A percentile compares a stretch with the other conserved stretches of the same genome.
Evolutionary conservation across 2,113 vertebrate species (phyloP).

Genomic region (Tragelaphus imberbis): DNA sequence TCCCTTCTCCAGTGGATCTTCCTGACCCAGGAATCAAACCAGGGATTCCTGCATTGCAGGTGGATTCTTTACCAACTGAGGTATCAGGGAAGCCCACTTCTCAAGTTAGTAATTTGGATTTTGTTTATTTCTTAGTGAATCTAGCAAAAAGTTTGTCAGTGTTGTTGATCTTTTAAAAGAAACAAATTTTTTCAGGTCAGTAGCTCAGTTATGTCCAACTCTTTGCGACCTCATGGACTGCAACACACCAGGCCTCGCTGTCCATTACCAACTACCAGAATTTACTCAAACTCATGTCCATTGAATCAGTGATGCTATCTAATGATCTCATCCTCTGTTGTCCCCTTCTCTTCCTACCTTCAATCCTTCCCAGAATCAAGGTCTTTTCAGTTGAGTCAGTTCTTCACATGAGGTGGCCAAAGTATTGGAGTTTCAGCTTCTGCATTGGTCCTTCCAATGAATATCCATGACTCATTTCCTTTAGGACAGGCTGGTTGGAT

Average conservation of each 20-base stretch:
- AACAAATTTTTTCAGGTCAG: neutral
- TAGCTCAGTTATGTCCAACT: rapidly evolving
- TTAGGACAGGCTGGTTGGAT: neutral
- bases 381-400: neutral
- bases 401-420: neutral
- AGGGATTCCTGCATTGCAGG: neutral
- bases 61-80: neutral
- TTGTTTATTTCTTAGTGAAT: neutral
- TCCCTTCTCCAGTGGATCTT: neutral
- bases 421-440: neutral
- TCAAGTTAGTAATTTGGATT: neutral
- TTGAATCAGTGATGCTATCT: neutral
- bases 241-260: neutral
- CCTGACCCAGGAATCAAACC: neutral
- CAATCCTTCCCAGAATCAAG: neutral
- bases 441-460: neutral
- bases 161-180: neutral
- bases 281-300: neutral
- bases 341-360: neutral
- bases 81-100: neutral
- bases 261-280: neutral
- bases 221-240: rapidly evolving
- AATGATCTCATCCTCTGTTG: neutral
- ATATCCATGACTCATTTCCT: neutral
- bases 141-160: neutral